Conservation (phyloP, 1,140 invertebrate genomes). For the Drosophila navojoa region DNA sequence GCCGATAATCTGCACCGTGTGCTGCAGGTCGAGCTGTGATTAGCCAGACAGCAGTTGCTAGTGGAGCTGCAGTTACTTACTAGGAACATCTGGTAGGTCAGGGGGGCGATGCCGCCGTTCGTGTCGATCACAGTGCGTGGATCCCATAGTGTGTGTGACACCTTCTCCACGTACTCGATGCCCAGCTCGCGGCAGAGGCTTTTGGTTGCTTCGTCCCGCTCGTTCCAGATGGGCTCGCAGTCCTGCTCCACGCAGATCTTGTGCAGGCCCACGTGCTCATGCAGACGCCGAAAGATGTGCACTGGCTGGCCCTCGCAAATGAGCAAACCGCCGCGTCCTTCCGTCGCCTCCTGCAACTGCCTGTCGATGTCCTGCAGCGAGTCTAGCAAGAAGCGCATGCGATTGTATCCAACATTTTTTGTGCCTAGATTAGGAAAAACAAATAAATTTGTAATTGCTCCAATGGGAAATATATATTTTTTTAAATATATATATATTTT, state of each 20-base stretch:
- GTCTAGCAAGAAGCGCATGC: constrained; percentile 89
- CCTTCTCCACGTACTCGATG: constrained; percentile 86
- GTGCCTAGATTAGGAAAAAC: constrained; percentile 84
- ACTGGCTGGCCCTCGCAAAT: constrained; percentile 88
- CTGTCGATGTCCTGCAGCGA: constrained; percentile 88
- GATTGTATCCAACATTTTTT: constrained; percentile 87
- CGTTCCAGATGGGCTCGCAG: constrained; percentile 89
- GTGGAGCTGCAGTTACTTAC: constrained; percentile 68
- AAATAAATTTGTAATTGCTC: too few relatives aligned
- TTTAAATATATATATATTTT: too few relatives aligned
- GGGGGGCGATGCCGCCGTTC: constrained; percentile 89
- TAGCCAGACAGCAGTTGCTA: neutral
- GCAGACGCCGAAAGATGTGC: constrained; percentile 86
- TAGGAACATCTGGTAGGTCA: constrained; percentile 90
- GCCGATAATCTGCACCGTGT: constrained; percentile 87
- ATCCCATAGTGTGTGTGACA: constrained; percentile 90
- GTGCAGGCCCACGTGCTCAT: constrained; percentile 86
- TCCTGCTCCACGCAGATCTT: constrained; percentile 89
- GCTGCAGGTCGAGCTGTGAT: constrained; percentile 73
- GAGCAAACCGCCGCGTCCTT: constrained; percentile 85
- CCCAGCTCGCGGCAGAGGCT: constrained; percentile 85
- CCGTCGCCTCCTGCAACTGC: constrained; percentile 84
- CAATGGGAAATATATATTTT: too few relatives aligned
- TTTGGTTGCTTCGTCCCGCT: constrained; percentile 87
- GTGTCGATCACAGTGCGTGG: constrained; percentile 87